Evolutionary conservation across 2,888 invertebrate genomes (phyloP).

Genomic region (Archips xylosteana): DNA sequence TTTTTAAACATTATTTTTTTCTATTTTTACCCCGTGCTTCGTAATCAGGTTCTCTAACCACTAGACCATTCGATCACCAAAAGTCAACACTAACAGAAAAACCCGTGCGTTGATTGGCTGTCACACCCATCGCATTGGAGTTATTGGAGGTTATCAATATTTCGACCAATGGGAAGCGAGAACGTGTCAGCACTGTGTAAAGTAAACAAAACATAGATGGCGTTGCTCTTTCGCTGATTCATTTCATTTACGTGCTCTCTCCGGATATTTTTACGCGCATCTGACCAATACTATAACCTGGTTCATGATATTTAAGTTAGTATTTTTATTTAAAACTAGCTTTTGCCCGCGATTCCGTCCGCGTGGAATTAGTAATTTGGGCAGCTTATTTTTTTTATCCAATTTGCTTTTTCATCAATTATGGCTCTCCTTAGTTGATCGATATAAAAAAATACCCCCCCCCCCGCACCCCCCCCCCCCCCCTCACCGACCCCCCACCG

Average conservation of each 20-base stretch:
- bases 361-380: too few species aligned
- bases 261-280: not conserved
- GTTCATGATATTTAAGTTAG: not conserved
- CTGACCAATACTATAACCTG: not conserved
- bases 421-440: too few species aligned
- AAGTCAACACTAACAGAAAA: not conserved
- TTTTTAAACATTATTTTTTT: too few species aligned
- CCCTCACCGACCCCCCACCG: too few species aligned
- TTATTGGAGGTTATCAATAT: not conserved
- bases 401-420: too few species aligned
- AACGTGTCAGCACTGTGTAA: not conserved
- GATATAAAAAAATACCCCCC: too few species aligned
- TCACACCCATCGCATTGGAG: not conserved
- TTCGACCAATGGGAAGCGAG: not conserved
- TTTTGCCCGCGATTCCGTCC: too few species aligned
- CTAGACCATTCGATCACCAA: not conserved
- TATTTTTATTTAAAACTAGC: too few species aligned
- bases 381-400: too few species aligned
- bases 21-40: too few species aligned
- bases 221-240: constrained; percentile 34
- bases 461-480: too few species aligned
- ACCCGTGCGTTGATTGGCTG: not conserved
- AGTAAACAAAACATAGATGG: constrained; percentile 2
- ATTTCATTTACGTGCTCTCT: constrained; percentile 37
- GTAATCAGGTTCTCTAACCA: too few species aligned